Evolutionary conservation across 2,888 invertebrate genomes (phyloP), one percentile per base, ranked within the genome.

Genomic region (Papilio elwesi): DNA sequence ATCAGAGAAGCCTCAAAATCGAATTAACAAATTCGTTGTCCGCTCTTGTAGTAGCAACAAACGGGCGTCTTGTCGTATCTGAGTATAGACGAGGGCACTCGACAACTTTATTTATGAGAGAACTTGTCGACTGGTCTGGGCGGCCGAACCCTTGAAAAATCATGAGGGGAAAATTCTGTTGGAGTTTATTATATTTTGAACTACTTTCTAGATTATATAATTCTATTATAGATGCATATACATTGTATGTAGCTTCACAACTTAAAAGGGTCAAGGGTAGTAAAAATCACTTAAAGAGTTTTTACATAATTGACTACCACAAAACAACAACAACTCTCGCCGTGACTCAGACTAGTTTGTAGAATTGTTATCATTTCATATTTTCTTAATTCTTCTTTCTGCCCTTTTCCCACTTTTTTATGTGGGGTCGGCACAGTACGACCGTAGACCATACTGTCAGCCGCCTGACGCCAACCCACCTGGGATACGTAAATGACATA

Each of bases 91-190:
- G 78, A 88, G 87, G 75, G 79, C 82, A 76, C 87, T 87, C 78
- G 77, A 83, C 85, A 85, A 87, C 85, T 87, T 86, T 88, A 89
- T 89, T 89, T 90, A 88, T 87, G 87, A 87, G 86, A 76, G 85
- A 86, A 86, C 86, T 87, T 85, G 79, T 77, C 80, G 79, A 80
- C 76, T 78, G 74, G 76, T 75, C 77, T 79, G 70, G 76, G 74
- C 74, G 70, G 66, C 73, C 70, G 76, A 75, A 68, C 69, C 69
- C 75, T 73, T 70, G 73, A 71, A 75, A 76, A 75, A 75, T 75
- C 76, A 71, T 74, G 74, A 73, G 69, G 47, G 70, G 73, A 73
- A 71, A 71, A 71, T 70, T 74, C 71, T 75, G 72, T 52, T 67
- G 52, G 70, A 74, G 75, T 76, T 76, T 76, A 77, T 77, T 77